Evolutionary conservation across 2,888 invertebrate species (phyloP), one percentile per base, ranked within the genome.

Genomic region (Antheraea yamamai): DNA sequence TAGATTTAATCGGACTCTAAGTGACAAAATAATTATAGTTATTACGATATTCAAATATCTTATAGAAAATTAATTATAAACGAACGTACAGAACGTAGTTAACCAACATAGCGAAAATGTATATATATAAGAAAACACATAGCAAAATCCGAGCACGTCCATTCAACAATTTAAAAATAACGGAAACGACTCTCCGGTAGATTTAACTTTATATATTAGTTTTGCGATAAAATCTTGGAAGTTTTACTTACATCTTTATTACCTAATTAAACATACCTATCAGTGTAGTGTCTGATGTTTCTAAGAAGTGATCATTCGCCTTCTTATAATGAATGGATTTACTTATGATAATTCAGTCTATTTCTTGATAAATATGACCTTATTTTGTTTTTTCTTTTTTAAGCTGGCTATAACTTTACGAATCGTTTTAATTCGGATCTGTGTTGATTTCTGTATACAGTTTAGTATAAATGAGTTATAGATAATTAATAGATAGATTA

Each of bases 131-230:
- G 7, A 68, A 68, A 35, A 68, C 30, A 68, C n/a, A n/a, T n/a
- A 39, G 16, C 30, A 66, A 14, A 16, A n/a, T 70, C 70, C 39
- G n/a, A 39, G 20, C 35, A 70, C 35, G 39, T 70, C 39, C 39
- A 70, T 70, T 39, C 70, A 70, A 70, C n/a, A 70, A n/a, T 70
- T 39, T 70, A 39, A 70, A 70, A 39, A 39, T 70, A 70, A n/a
- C 35, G 70, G 70, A 70, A 70, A 70, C 70, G 39, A 39, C 70
- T 70, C n/a, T 70, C 35, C 70, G 70, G 39, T n/a, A 70, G 20
- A 70, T 70, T 70, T 39, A 18, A 39, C 39, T 70, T 70, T 70
- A 70, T 70, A 70, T 39, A 70, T 70, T 70, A 70, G 70, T 70
- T 35, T 39, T 39, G 39, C 39, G 39, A 39, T 70, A 70, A 70